A percentile compares a stretch with the other conserved stretches of the same genome.
Evolutionary conservation across 2,888 invertebrate species (phyloP).

Genomic region (Caenorhabditis becei): DNA sequence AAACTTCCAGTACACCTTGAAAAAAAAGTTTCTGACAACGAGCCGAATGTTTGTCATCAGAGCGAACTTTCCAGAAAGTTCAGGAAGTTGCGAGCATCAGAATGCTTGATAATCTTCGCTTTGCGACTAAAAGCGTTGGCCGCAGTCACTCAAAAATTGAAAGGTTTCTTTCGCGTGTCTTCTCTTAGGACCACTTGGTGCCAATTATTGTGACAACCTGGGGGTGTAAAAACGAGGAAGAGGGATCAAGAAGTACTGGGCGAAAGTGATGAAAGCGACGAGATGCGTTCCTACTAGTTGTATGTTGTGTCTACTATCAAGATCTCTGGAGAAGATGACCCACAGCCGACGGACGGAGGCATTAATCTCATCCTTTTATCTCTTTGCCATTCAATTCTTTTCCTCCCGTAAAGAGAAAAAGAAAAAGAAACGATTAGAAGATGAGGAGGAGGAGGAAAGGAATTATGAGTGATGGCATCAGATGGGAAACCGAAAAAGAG

Average conservation of each 20-base stretch:
- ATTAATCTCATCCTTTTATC: constrained; percentile 46
- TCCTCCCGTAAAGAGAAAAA: not conserved
- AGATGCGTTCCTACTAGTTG: constrained; percentile 20
- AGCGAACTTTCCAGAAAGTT: no score
- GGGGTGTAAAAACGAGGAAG: constrained; percentile 2
- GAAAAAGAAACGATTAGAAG: constrained; percentile 31
- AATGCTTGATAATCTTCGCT: no score
- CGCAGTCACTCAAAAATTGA: no score
- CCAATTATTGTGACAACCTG: constrained; percentile 37
- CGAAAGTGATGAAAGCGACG: not conserved
- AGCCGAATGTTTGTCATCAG: no score
- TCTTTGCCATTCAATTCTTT: constrained; percentile 17
- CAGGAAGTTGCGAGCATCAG: no score
- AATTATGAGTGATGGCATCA: constrained; percentile 11
- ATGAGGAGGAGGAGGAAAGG: constrained; percentile 7
- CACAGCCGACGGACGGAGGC: not conserved
- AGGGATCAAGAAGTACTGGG: not conserved
- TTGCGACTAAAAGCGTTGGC: no score
- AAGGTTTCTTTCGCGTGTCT: not conserved
- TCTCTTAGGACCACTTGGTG: not conserved
- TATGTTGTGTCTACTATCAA: constrained; percentile 23
- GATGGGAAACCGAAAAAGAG: not conserved
- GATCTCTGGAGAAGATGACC: constrained; percentile 30
- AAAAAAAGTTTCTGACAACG: no score
- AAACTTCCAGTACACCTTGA: no score